Percentiles rank a stretch among this genome's conserved stretches.
These are phyloP conservation scores for Morone saxatilis DNA, from an alignment of 2,113 vertebrate genomes.

Conservation along the genomic window DNA sequence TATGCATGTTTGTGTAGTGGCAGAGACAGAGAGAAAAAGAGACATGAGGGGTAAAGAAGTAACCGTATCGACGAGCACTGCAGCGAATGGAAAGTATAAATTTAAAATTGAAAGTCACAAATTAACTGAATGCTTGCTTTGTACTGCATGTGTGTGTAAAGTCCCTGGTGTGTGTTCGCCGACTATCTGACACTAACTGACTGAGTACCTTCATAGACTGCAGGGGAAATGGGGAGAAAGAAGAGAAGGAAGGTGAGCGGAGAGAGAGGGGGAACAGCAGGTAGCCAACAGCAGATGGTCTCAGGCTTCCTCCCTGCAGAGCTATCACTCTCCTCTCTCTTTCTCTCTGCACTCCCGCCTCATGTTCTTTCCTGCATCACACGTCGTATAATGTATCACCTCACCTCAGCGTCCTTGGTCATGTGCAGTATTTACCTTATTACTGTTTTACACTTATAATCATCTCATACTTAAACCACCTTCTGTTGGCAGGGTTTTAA, in stretches of 20 bases:
- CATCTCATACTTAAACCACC: conserved; percentile 23
- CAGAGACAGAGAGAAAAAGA: conserved; percentile 10
- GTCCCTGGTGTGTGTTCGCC: conserved; percentile 34
- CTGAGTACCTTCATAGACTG: conserved; percentile 68
- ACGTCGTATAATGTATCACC: conserved; percentile 65
- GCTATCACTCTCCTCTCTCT: conserved; percentile 73
- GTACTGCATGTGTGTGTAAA: conserved; percentile 27
- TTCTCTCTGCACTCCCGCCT: conserved; percentile 57
- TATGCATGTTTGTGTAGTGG: conserved; percentile 47
- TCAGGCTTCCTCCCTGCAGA: conserved; percentile 77
- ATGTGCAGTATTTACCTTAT: conserved; percentile 45
- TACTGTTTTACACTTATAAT: conserved; percentile 27
- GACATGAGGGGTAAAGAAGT: conserved; percentile 9
- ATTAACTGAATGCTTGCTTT: conserved; percentile 35
- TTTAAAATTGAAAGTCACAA: conserved; percentile 37
- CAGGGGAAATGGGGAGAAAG: conserved; percentile 51
- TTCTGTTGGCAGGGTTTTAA: conserved; percentile 19
- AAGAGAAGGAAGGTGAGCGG: conserved; percentile 62
- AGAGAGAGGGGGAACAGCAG: conserved; percentile 72
- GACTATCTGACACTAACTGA: conserved; percentile 62
- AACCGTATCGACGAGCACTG: conserved; percentile 12
- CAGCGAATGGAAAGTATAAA: conserved; percentile 14
- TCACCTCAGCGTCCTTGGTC: conserved; percentile 69
- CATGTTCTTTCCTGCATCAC: conserved; percentile 58
- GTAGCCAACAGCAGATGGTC: conserved; percentile 81